phyloP scores from a whole-genome alignment of 37 sponge, comb jelly and placozoan species.

The Eunapius fragilis region DNA sequence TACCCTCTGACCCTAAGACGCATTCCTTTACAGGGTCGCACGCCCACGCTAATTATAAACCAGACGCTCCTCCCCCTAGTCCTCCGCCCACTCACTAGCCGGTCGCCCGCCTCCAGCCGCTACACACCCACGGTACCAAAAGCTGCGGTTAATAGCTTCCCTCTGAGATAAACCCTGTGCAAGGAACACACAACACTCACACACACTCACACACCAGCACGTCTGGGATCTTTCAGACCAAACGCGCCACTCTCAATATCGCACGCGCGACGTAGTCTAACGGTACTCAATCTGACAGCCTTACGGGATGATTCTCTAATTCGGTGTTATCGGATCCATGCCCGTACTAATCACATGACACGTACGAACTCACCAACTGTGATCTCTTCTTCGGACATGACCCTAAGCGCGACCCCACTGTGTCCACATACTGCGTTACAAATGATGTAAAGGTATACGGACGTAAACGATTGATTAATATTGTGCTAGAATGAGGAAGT shows the following conservation, averaged over 20 bases:
- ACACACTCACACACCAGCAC: too few species aligned
- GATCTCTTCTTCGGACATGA: not conserved
- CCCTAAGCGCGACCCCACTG: not conserved
- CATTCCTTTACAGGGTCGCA: not conserved
- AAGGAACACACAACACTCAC: not conserved
- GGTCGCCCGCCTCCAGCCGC: not conserved
- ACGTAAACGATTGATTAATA: not conserved
- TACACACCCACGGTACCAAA: not conserved
- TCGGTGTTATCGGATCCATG: not conserved
- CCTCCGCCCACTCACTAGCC: not conserved
- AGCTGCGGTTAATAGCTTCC: not conserved
- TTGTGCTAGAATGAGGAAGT: not conserved
- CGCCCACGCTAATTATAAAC: not conserved
- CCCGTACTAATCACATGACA: not conserved
- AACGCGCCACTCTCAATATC: not conserved
- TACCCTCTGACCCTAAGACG: not conserved
- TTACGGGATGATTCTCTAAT: not conserved
- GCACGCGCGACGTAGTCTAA: not conserved
- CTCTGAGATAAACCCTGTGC: not conserved
- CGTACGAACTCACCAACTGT: not conserved
- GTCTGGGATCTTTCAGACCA: not conserved
- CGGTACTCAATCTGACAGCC: not conserved
- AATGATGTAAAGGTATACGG: not conserved
- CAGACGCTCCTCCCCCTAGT: not conserved
- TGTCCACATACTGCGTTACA: not conserved